Evolutionary conservation across 2,888 invertebrate species (phyloP).

Genomic region (Sericinus montela): DNA sequence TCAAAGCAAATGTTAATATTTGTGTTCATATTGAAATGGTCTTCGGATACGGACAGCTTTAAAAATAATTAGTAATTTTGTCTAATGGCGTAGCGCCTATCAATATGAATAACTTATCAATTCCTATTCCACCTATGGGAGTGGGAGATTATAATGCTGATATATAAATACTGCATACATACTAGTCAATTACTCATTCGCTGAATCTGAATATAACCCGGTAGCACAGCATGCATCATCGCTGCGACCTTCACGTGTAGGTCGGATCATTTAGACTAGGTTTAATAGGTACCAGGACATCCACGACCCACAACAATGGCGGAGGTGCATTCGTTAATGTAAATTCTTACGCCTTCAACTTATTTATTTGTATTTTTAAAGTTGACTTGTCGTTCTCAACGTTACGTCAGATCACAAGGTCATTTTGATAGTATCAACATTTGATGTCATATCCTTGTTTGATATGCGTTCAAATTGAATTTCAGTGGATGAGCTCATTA

Average conservation of each 20-base stretch:
- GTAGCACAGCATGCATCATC: slow-evolving; percentile 12
- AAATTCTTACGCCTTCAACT: slow-evolving; percentile 53
- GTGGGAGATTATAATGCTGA: not conserved
- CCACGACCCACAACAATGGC: slow-evolving; percentile 56
- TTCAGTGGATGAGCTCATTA: slow-evolving; percentile 1
- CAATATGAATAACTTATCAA: no score
- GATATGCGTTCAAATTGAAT: slow-evolving; percentile 17
- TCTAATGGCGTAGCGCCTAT: no score
- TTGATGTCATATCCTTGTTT: slow-evolving; percentile 43
- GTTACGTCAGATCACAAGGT: slow-evolving; percentile 38
- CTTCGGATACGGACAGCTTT: no score
- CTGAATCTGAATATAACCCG: slow-evolving; percentile 6
- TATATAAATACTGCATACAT: not conserved
- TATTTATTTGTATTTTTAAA: slow-evolving; percentile 31
- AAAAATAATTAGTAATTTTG: no score
- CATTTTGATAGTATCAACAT: slow-evolving; percentile 31
- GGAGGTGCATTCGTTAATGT: slow-evolving; percentile 58
- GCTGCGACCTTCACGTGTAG: slow-evolving; percentile 44
- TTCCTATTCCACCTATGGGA: no score
- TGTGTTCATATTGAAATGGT: no score
- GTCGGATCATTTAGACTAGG: slow-evolving; percentile 55
- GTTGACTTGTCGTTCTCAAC: slow-evolving; percentile 31
- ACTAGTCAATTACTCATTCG: slow-evolving; percentile 6
- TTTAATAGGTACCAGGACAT: slow-evolving; percentile 43
- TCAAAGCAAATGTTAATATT: no score